These are phyloP conservation scores for Apamea anceps DNA, from an alignment of 2,888 invertebrate genomes.

Conservation along the genomic window DNA sequence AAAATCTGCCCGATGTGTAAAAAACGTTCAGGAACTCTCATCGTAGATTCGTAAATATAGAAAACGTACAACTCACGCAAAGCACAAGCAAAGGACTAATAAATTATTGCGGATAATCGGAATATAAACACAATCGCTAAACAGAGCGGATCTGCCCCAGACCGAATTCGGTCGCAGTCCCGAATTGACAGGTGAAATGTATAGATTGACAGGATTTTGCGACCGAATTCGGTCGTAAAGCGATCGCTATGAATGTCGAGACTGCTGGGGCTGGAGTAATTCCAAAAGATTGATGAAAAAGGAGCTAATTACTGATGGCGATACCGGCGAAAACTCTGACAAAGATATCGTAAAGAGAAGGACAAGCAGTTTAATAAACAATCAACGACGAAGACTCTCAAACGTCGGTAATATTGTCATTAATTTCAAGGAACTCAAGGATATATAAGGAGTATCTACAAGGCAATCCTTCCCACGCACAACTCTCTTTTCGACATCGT, in stretches of 20 bases:
- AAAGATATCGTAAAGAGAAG: not conserved
- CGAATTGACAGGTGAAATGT: too few relatives aligned
- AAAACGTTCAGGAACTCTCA: slow-evolving; percentile 20
- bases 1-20: slow-evolving; percentile 1
- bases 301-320: slow-evolving; percentile 2
- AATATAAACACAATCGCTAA: slow-evolving; percentile 43
- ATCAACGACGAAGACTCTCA: not conserved
- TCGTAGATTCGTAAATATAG: slow-evolving; percentile 18
- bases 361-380: slow-evolving; percentile 1
- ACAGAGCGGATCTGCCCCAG: slow-evolving; percentile 19
- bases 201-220: too few relatives aligned
- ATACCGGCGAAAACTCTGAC: not conserved
- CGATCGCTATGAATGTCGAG: too few relatives aligned
- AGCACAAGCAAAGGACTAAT: slow-evolving; percentile 35
- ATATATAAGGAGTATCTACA: not conserved
- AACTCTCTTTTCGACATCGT: not conserved
- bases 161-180: too few relatives aligned
- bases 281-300: slow-evolving; percentile 39
- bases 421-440: not conserved
- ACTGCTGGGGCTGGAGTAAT: too few relatives aligned
- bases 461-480: not conserved
- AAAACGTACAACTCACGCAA: slow-evolving; percentile 22
- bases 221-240: too few relatives aligned
- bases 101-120: slow-evolving; percentile 36
- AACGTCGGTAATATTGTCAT: not conserved